Evolutionary conservation across 2,113 vertebrate genomes (phyloP), one percentile per base, ranked within the genome.

Genomic region (Sinocyclocheilus anshuiensis): DNA sequence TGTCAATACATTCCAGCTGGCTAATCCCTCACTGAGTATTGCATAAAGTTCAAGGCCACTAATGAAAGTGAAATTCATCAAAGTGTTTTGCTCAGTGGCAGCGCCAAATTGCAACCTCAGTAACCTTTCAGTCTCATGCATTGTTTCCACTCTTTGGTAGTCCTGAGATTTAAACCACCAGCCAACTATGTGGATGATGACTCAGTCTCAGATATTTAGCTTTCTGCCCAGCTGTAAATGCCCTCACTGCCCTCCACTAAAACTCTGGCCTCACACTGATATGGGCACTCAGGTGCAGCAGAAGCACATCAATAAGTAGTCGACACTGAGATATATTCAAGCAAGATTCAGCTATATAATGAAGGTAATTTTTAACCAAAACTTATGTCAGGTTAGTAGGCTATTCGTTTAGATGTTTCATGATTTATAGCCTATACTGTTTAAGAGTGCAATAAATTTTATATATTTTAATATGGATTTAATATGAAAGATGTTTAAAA

Each of bases 1-100:
- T 81, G 78, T 9, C 78, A 65, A 29, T 81, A 48, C 61, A 67
- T 67, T 81, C 15, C 39, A 26, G n/a, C 22, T 67, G 39, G 13
- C 15, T 65, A 81, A 81, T 81, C 36, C 36, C 36, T 48, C 9
- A 65, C n/a, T 61, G 33, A 80, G 33, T 22, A 80, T 24, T 67
- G 79, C 59, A 26, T 65, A 65, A 81, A 81, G 79, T 81, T 81
- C 39, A 81, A 81, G 59, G 59, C 39, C n/a, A 67, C 42, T 39
- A 48, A 81, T 45, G 39, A 39, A 81, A 81, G 4, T 48, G n/a
- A 36, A 81, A 63, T 61, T 39, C 13, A 81, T 81, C n/a, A 48
- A 81, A 81, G 57, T 10, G 13, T 81, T 81, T 81, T 26, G 39
- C 36, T 42, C 10, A 79, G 39, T 42, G 33, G 77, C 22, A 80